These are phyloP conservation scores for Dendrolimus houi DNA, from an alignment of 2,888 invertebrate species.

Conservation along the genomic window DNA sequence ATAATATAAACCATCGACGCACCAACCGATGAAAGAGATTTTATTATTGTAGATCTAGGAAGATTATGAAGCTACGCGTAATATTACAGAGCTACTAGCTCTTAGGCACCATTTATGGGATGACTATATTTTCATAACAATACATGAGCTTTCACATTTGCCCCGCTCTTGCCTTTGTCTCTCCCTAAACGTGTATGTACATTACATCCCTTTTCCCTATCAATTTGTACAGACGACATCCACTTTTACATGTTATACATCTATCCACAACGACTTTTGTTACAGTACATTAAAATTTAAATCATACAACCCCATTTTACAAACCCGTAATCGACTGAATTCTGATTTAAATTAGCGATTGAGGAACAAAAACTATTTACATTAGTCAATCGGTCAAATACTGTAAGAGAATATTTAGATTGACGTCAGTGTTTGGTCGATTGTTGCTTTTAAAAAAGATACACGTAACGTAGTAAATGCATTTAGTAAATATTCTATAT, in stretches of 20 bases:
- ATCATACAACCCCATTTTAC: constrained; percentile 18
- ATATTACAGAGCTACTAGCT: constrained; percentile 30
- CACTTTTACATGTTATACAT: constrained; percentile 22
- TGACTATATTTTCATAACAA: constrained; percentile 32
- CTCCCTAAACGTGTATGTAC: constrained; percentile 47
- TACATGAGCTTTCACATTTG: constrained; percentile 28
- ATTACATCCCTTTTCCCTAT: constrained; percentile 27
- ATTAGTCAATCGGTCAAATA: too few relatives aligned
- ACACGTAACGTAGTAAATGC: too few relatives aligned
- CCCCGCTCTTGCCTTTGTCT: constrained; percentile 40
- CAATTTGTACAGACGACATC: constrained; percentile 30
- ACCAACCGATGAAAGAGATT: constrained; percentile 6
- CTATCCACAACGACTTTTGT: constrained; percentile 14
- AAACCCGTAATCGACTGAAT: constrained; percentile 7
- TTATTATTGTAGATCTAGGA: constrained; percentile 23
- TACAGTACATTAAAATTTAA: constrained; percentile 24
- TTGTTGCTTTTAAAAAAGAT: too few relatives aligned
- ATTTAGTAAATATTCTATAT: too few relatives aligned
- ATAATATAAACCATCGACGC: neutral
- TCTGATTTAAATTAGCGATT: too few relatives aligned
- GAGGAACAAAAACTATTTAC: too few relatives aligned
- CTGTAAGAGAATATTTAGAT: too few relatives aligned
- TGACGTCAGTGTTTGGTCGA: too few relatives aligned
- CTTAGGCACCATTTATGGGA: constrained; percentile 65
- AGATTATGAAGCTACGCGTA: constrained; percentile 41